phyloP scores from a whole-genome alignment of 2,113 vertebrate species.

The Solea senegalensis region DNA sequence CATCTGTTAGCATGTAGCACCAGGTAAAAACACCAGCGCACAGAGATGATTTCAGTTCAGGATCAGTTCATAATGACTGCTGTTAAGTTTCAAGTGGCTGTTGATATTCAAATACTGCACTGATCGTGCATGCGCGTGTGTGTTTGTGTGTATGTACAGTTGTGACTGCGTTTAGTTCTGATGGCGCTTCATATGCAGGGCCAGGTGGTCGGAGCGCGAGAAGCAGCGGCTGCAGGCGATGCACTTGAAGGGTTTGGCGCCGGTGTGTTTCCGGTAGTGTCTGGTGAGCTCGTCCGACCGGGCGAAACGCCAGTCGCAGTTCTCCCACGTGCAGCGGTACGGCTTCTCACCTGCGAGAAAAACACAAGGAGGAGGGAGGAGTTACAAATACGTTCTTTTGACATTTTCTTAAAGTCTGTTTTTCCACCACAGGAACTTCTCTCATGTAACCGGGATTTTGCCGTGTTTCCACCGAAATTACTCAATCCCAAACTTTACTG shows the following conservation, averaged over 20 bases:
- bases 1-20: background rate
- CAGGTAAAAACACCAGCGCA: background rate
- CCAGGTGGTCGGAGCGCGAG: constrained; percentile 91
- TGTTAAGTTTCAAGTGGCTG: background rate
- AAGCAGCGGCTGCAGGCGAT: constrained; percentile 88
- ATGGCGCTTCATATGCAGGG: constrained; percentile 91
- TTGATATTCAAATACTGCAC: background rate
- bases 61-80: background rate
- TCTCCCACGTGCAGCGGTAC: constrained; percentile 85
- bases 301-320: constrained; percentile 90
- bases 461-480: too few relatives aligned
- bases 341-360: constrained; percentile 75
- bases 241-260: constrained; percentile 90
- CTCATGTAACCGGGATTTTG: too few relatives aligned
- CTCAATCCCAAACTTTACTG: too few relatives aligned
- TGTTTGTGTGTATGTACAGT: background rate
- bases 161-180: constrained; percentile 78
- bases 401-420: too few relatives aligned
- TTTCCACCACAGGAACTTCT: too few relatives aligned
- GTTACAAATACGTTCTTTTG: background rate
- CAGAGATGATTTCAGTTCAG: constrained; percentile 14
- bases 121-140: background rate
- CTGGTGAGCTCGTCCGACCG: constrained; percentile 90
- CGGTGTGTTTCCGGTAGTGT: constrained; percentile 91
- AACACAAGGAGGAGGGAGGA: background rate